Base-by-base conservation (phyloP, 2,888 invertebrate species). In the Drosophila limbata region DNA sequence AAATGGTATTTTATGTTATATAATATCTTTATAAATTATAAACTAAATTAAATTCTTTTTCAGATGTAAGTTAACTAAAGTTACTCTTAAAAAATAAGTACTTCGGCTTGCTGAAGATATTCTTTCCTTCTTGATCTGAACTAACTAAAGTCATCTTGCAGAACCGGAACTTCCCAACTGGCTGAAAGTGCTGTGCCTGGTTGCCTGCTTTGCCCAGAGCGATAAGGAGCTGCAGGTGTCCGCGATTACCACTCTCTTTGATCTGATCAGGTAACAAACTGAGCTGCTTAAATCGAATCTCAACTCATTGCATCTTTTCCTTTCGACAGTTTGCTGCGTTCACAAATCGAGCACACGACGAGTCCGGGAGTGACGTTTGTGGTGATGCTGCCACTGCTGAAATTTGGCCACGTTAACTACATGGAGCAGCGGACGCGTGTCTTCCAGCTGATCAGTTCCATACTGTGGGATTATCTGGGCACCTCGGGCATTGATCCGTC, bases 401-500 rank as follows among this genome's bases (percentile, higher is more conserved):
- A 95, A 73, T 94, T 94, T 28, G 93, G 93, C 52, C 95, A 96
- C 81, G 94, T 96, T 19, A 93, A 93, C 75, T 95, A 94, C 84
- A 93, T 96, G 61, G 95, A 95, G 89, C 94, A 95, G 47, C 94
- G 94, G 71, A 96, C 96, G 2, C 93, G 94, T 55, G 94, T 96
- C 66, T 95, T 96, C 90, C 95, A 95, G 92, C 72, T 93, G 17
- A 93, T 96, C 79, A 95, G 95, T 28, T 94, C 94, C 73, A 95
- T 95, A 63, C 91, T 97, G 57, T 97, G 97, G 97, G 94, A 94
- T 76, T 94, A 95, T 84, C 91, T 97, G 37, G 95, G 91, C 3
- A 87, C 90, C 10, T n/a, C 84, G 0, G 81, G 84, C 15, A 81
- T 88, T 2, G 93, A 93, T 83, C 89, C 92, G 0, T 76, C 89